phyloP scores from a whole-genome alignment of 2,113 vertebrate species.

The Hirundichthys speculiger region DNA sequence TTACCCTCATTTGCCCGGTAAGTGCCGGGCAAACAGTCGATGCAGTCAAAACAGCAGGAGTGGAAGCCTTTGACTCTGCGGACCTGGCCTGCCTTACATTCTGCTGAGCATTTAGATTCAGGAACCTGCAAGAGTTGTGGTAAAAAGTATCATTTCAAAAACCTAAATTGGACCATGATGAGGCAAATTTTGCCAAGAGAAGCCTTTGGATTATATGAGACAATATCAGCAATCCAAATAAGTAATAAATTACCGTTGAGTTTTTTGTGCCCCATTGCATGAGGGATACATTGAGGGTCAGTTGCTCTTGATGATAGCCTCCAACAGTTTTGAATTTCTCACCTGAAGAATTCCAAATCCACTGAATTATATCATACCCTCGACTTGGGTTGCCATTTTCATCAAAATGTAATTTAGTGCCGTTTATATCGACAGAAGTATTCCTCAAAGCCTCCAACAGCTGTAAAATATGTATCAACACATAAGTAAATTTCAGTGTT shows the following conservation, averaged over 20 bases:
- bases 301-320: slow-evolving; percentile 49
- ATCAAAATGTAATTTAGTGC: slow-evolving; percentile 78
- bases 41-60: slow-evolving; percentile 90
- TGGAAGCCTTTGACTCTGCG: slow-evolving; percentile 81
- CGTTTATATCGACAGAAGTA: slow-evolving; percentile 63
- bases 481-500: not conserved
- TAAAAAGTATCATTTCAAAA: not conserved
- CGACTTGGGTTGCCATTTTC: slow-evolving; percentile 77
- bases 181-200: not conserved
- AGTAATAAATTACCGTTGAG: slow-evolving; percentile 54
- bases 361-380: slow-evolving; percentile 82
- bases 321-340: slow-evolving; percentile 74
- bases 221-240: not conserved
- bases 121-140: slow-evolving; percentile 79
- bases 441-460: slow-evolving; percentile 70
- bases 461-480: slow-evolving; percentile 47
- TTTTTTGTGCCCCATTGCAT: slow-evolving; percentile 83
- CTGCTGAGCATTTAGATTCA: slow-evolving; percentile 82
- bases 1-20: slow-evolving; percentile 76
- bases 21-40: slow-evolving; percentile 85
- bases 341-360: slow-evolving; percentile 73
- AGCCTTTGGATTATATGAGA: not conserved
- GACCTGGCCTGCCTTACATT: slow-evolving; percentile 81
- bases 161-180: not conserved
- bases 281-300: slow-evolving; percentile 65